These are phyloP conservation scores for Aptenodytes forsteri DNA, from an alignment of 2,113 vertebrate genomes.

Conservation along the genomic window DNA sequence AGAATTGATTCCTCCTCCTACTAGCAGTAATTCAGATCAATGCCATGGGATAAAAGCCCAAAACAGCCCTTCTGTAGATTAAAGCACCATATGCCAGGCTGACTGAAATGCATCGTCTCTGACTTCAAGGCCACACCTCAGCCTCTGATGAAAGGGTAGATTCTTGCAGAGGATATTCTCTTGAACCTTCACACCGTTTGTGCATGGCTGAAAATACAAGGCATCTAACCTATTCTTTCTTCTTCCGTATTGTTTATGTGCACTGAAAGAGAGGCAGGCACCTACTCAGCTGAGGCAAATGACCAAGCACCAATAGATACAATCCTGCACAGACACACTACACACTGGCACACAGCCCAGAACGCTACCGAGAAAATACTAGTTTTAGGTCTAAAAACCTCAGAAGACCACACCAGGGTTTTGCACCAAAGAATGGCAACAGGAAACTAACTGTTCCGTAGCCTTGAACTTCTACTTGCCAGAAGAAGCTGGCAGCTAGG, in stretches of 20 bases:
- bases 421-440: not conserved
- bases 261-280: not conserved
- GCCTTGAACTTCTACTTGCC: not conserved
- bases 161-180: not conserved
- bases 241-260: not conserved
- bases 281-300: not conserved
- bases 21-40: slow-evolving; percentile 4
- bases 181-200: not conserved
- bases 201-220: not conserved
- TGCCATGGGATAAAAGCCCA: not conserved
- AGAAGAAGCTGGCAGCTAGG: not conserved
- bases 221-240: not conserved
- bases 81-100: not conserved
- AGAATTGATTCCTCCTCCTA: slow-evolving; percentile 3
- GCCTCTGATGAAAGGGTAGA: not conserved
- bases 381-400: not conserved
- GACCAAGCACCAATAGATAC: not conserved
- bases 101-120: not conserved
- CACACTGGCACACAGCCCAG: not conserved
- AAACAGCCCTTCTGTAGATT: not conserved
- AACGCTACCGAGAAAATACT: not conserved
- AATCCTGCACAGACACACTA: not conserved
- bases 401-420: not conserved
- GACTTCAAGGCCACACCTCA: not conserved
- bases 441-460: not conserved